Evolutionary conservation across 2,888 invertebrate species (phyloP).

Genomic region (Lobophora halterata): DNA sequence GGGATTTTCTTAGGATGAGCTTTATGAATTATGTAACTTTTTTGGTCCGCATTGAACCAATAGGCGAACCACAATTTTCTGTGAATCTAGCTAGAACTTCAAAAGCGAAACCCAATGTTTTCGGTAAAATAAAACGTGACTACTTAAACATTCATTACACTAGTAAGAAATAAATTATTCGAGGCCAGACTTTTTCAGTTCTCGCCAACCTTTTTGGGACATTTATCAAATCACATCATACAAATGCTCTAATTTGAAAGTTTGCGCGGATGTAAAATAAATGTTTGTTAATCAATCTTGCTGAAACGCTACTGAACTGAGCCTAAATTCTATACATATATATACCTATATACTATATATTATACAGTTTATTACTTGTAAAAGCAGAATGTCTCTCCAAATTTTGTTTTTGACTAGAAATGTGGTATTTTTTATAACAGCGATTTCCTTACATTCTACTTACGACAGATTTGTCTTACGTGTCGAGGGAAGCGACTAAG

Average conservation of each 20-base stretch:
- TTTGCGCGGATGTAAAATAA: too few relatives aligned
- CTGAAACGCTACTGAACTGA: too few relatives aligned
- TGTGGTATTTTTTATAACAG: conserved; percentile 10
- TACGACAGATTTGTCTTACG: conserved; percentile 24
- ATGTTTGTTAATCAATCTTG: too few relatives aligned
- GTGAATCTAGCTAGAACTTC: conserved; percentile 26
- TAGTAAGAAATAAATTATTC: conserved; percentile 23
- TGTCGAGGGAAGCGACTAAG: conserved; percentile 30
- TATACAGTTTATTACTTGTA: too few relatives aligned
- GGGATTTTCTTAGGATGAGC: conserved; percentile 40
- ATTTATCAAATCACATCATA: too few relatives aligned
- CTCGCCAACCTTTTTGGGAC: conserved; percentile 15
- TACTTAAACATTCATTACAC: conserved; percentile 30
- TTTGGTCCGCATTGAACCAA: conserved; percentile 33
- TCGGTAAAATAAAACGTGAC: conserved; percentile 26
- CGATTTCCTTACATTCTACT: conserved; percentile 24
- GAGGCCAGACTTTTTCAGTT: conserved; percentile 15
- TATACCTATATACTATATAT: too few relatives aligned
- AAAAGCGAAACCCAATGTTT: conserved; percentile 26
- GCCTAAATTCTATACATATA: too few relatives aligned
- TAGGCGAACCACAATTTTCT: conserved; percentile 24
- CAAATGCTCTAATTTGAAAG: too few relatives aligned
- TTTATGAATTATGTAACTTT: conserved; percentile 39
- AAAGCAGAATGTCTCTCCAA: too few relatives aligned
- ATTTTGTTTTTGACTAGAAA: too few relatives aligned